These are phyloP conservation scores for Lanius collurio DNA, from an alignment of 2,113 vertebrate species.

Conservation along the genomic window DNA sequence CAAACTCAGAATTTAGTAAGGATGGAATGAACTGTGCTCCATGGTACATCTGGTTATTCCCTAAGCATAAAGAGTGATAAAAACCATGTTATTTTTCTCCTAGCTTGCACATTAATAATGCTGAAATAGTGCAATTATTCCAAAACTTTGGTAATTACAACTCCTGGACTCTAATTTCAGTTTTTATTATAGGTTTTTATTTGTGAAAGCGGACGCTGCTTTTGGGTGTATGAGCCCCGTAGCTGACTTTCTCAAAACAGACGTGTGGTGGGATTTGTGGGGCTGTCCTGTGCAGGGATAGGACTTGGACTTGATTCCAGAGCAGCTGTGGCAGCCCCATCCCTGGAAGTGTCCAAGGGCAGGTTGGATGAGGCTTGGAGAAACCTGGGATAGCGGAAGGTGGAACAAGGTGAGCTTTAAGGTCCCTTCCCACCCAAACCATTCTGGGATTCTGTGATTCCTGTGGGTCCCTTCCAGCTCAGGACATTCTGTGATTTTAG, in stretches of 20 bases:
- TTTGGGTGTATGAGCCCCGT: rapidly evolving
- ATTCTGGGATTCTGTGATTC: neutral
- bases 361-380: neutral
- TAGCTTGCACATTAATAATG: neutral
- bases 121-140: neutral
- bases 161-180: neutral
- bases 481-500: neutral
- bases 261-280: neutral
- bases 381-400: rapidly evolving
- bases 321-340: neutral
- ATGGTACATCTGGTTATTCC: neutral
- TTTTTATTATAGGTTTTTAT: neutral
- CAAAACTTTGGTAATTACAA: neutral
- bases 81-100: neutral
- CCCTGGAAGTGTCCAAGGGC: neutral
- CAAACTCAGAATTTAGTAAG: neutral
- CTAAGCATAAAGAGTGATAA: neutral
- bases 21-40: neutral
- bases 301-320: neutral
- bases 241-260: neutral
- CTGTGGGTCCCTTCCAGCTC: neutral
- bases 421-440: neutral
- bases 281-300: neutral
- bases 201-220: neutral
- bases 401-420: neutral